Evolutionary conservation across 2,888 invertebrate genomes (phyloP).

Genomic region (Sminthurinus aureus): DNA sequence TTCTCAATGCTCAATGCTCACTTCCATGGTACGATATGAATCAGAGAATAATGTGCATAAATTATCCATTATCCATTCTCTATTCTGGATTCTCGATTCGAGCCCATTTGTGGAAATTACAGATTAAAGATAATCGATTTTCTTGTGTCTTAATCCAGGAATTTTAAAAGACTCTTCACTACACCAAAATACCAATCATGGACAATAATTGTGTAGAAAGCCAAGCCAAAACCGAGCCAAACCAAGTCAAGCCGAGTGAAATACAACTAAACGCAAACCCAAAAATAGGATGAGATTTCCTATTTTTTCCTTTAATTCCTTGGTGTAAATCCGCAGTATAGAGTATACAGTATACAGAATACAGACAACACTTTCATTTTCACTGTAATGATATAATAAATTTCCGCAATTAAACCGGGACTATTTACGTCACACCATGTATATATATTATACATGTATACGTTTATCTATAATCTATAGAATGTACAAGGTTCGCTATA

Average conservation of each 20-base stretch:
- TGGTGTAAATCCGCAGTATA: too few species aligned
- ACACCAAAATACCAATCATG: too few species aligned
- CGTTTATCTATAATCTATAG: not conserved
- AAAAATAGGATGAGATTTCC: not conserved
- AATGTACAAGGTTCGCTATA: too few species aligned
- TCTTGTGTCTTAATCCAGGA: not conserved
- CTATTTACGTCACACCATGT: not conserved
- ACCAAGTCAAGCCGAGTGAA: not conserved
- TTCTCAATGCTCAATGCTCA: too few species aligned
- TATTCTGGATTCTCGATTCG: not conserved
- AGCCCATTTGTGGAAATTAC: not conserved
- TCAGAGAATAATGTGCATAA: too few species aligned
- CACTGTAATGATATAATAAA: not conserved
- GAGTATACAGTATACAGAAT: not conserved
- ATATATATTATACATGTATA: too few species aligned
- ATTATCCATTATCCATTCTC: too few species aligned
- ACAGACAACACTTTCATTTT: too few species aligned
- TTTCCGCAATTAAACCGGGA: not conserved
- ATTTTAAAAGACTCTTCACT: not conserved
- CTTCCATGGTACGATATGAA: too few species aligned
- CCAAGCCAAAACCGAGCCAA: too few species aligned
- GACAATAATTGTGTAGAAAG: too few species aligned
- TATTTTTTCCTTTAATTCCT: not conserved
- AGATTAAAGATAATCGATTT: not conserved
- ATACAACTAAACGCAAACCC: not conserved